phyloP scores from a whole-genome alignment of 1,140 invertebrate species.

The Ctenoplectra terminalis region DNA sequence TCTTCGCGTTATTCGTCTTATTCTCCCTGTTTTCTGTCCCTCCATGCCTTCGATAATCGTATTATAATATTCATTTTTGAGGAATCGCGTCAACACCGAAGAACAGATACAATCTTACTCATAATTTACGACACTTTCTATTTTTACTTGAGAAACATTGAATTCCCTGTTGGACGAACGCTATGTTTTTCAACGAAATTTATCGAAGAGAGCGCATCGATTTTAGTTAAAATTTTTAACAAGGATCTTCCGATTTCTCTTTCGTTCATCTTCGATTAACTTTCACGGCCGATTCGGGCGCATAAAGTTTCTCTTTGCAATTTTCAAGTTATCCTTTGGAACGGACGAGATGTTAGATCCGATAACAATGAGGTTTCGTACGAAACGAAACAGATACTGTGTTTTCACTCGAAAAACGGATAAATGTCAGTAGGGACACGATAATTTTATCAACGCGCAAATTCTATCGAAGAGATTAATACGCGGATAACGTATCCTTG shows the following conservation, averaged over 20 bases:
- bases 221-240: constrained; percentile 12
- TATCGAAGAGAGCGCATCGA: not conserved
- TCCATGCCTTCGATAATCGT: too few relatives aligned
- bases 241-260: constrained; percentile 32
- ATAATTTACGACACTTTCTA: too few relatives aligned
- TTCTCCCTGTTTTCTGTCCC: too few relatives aligned
- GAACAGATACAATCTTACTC: too few relatives aligned
- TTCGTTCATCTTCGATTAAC: constrained; percentile 34
- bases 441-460: constrained; percentile 11
- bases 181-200: too few relatives aligned
- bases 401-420: constrained; percentile 14
- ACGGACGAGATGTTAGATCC: constrained; percentile 22
- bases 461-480: constrained; percentile 24
- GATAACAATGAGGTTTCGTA: constrained; percentile 11
- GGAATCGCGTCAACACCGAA: too few relatives aligned
- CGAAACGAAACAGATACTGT: not conserved
- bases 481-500: not conserved
- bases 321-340: constrained; percentile 42
- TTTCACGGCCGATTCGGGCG: constrained; percentile 41
- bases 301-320: constrained; percentile 25
- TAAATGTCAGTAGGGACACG: not conserved
- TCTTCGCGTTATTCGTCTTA: constrained; percentile 6
- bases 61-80: too few relatives aligned
- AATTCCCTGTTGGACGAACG: not conserved
- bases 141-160: not conserved